phyloP scores from a whole-genome alignment of 35 echinoderm and acorn worm genomes.

The Lytechinus variegatus region DNA sequence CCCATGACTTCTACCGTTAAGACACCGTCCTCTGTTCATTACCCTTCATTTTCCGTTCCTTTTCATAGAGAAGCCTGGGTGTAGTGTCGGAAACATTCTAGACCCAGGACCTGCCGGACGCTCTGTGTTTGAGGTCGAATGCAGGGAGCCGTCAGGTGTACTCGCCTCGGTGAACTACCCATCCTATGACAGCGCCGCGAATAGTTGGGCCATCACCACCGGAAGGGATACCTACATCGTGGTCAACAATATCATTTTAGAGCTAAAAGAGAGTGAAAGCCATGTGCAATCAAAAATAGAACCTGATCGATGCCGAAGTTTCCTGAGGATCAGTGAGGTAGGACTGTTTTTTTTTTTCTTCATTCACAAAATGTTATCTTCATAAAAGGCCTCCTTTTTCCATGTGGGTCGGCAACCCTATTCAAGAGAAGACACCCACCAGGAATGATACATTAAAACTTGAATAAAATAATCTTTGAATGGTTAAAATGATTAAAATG shows the following conservation, averaged over 20 bases:
- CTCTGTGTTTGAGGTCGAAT: neutral
- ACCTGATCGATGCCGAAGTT: neutral
- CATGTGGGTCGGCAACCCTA: no score
- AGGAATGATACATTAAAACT: no score
- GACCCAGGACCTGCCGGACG: neutral
- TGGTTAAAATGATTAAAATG: no score
- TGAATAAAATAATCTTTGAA: no score
- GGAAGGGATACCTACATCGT: neutral
- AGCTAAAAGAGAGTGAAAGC: neutral
- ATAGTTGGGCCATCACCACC: neutral
- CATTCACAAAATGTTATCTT: no score
- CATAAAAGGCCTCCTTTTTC: no score
- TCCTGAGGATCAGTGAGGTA: neutral
- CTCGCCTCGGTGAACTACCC: neutral
- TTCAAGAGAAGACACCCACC: no score
- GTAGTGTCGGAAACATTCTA: neutral
- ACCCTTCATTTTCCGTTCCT: neutral
- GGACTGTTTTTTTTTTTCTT: no score
- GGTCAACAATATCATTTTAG: neutral
- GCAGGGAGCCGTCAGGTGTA: neutral
- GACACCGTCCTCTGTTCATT: no score
- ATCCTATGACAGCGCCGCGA: neutral
- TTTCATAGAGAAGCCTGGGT: neutral
- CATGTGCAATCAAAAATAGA: neutral
- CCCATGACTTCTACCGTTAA: no score